phyloP scores from a whole-genome alignment of 2,888 invertebrate species.

The Pollenia labialis region DNA sequence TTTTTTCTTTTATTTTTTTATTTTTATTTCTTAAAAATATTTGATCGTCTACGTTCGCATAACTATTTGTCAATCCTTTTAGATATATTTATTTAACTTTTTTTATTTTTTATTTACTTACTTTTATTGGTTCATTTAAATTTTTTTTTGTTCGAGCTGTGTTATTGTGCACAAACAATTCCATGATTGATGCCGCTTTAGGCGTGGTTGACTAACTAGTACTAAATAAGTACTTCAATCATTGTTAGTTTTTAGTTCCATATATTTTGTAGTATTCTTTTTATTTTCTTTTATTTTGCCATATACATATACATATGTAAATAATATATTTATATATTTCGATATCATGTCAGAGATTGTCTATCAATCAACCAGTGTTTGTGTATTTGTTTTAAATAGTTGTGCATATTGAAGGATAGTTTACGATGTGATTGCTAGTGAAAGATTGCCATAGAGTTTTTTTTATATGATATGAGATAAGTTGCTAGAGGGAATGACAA shows the following conservation, averaged over 20 bases:
- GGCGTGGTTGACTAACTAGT: constrained; percentile 62
- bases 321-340: constrained; percentile 39
- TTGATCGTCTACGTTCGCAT: not conserved
- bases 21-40: constrained; percentile 10
- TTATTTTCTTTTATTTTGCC: constrained; percentile 1
- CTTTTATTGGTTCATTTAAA: not conserved
- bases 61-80: constrained; percentile 56
- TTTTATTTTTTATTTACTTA: constrained; percentile 23
- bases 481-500: not conserved
- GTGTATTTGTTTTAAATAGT: constrained; percentile 47
- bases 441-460: constrained; percentile 38
- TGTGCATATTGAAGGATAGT: constrained; percentile 18
- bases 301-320: not conserved
- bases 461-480: not conserved
- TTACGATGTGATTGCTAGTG: constrained; percentile 19
- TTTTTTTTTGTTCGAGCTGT: constrained; percentile 27
- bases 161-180: constrained; percentile 52
- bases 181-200: constrained; percentile 65
- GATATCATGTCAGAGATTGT: constrained; percentile 64
- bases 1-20: not conserved
- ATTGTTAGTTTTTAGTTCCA: constrained; percentile 54
- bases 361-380: constrained; percentile 65
- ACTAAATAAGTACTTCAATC: constrained; percentile 60
- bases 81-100: constrained; percentile 24
- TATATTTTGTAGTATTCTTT: not conserved